These are phyloP conservation scores for Pachycephala philippinensis DNA, from an alignment of 2,113 vertebrate genomes.

Conservation along the genomic window DNA sequence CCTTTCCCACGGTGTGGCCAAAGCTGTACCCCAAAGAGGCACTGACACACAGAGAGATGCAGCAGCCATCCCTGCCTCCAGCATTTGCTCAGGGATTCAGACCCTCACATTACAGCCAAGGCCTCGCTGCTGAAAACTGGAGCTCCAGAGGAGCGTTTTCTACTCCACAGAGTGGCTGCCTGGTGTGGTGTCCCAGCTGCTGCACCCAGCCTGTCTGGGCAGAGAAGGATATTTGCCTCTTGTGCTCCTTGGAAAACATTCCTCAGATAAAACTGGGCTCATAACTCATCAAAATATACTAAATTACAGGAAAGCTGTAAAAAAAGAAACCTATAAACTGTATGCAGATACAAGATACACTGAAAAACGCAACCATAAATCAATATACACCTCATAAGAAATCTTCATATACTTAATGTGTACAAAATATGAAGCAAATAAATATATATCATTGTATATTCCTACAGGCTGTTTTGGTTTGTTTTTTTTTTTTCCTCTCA, in stretches of 20 bases:
- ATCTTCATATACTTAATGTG: neutral
- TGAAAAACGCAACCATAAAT: neutral
- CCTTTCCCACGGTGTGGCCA: fast-evolving
- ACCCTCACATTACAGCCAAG: neutral
- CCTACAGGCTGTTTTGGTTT: neutral
- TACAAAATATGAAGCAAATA: slow-evolving; percentile 49
- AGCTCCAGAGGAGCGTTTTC: neutral
- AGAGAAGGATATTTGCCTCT: neutral
- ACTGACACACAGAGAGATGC: fast-evolving
- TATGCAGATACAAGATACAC: neutral
- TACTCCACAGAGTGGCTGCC: fast-evolving
- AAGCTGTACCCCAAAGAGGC: neutral
- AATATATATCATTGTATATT: neutral
- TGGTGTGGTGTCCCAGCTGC: fast-evolving
- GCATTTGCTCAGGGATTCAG: neutral
- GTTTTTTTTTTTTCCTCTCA: neutral
- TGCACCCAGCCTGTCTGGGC: fast-evolving
- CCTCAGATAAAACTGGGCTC: slow-evolving; percentile 22
- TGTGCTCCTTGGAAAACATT: neutral
- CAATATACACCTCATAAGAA: slow-evolving; percentile 38
- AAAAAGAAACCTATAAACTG: slow-evolving; percentile 8
- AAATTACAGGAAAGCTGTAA: slow-evolving; percentile 40
- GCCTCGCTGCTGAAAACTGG: neutral
- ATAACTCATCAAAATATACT: slow-evolving; percentile 23
- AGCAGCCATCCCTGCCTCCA: fast-evolving